A percentile compares a stretch with the other conserved stretches of the same genome.
Conservation (phyloP, 2,888 invertebrate species). For the Uloborus plumipes region DNA sequence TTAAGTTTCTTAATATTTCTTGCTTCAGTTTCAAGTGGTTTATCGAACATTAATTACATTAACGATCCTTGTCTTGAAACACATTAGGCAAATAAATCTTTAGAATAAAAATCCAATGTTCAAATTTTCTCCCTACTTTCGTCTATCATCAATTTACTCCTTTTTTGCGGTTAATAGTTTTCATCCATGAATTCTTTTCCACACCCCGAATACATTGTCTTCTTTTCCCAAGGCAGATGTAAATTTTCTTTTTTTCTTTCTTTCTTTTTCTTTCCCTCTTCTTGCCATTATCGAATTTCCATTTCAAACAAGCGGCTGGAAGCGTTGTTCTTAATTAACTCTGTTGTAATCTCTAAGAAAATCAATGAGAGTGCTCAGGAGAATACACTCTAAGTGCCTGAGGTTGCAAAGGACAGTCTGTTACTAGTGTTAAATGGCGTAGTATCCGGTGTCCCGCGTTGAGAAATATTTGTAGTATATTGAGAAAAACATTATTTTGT, state of each 20-base stretch:
- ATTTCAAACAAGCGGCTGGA: too few relatives aligned
- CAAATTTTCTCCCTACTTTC: slow-evolving; percentile 54
- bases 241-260: slow-evolving; percentile 33
- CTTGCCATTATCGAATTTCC: too few relatives aligned
- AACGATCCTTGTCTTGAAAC: slow-evolving; percentile 52
- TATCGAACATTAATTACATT: slow-evolving; percentile 62
- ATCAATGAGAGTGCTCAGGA: too few relatives aligned
- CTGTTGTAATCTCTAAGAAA: too few relatives aligned
- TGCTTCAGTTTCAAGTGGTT: slow-evolving; percentile 13
- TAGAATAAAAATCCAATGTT: slow-evolving; percentile 48
- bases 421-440: too few relatives aligned
- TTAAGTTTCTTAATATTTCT: neutral
- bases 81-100: slow-evolving; percentile 55
- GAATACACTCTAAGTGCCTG: too few relatives aligned
- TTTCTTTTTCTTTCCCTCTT: too few relatives aligned
- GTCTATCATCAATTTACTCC: slow-evolving; percentile 34
- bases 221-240: slow-evolving; percentile 2
- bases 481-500: too few relatives aligned
- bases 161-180: slow-evolving; percentile 59
- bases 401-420: too few relatives aligned
- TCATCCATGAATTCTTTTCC: slow-evolving; percentile 29
- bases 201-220: slow-evolving; percentile 32
- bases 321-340: too few relatives aligned
- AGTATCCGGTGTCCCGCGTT: too few relatives aligned
- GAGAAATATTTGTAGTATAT: too few relatives aligned